Conservation (phyloP, 2,113 vertebrate species). For the Haemorhous mexicanus region DNA sequence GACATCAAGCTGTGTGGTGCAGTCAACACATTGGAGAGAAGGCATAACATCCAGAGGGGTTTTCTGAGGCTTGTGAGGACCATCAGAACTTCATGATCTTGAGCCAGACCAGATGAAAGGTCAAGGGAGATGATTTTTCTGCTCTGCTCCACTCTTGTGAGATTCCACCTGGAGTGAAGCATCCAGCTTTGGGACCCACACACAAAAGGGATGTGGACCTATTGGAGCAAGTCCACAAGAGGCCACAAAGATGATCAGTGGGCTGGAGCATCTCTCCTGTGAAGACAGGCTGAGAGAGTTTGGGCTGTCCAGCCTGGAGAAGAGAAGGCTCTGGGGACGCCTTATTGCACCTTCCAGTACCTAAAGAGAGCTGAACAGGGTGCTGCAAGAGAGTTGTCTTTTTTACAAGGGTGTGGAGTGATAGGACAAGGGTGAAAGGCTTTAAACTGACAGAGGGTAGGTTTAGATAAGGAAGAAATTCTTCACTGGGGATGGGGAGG, state of each 20-base stretch:
- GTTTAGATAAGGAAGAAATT: not conserved
- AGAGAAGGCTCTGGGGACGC: not conserved
- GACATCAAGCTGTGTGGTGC: not conserved
- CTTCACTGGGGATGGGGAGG: not conserved
- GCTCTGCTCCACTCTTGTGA: not conserved
- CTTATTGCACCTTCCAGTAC: not conserved
- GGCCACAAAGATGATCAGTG: not conserved
- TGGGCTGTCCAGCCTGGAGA: not conserved
- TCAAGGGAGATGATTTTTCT: not conserved
- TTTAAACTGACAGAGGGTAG: not conserved
- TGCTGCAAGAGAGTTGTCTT: not conserved
- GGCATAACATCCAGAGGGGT: no score
- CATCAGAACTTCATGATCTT: not conserved
- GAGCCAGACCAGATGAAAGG: not conserved
- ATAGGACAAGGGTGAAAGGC: not conserved
- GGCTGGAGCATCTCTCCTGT: no score
- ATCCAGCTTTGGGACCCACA: not conserved
- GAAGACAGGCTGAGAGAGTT: not conserved
- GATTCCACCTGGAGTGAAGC: not conserved
- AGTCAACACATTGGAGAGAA: not conserved
- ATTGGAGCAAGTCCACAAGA: not conserved
- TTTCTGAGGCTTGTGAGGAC: not conserved
- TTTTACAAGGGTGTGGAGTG: not conserved
- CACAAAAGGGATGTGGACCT: not conserved
- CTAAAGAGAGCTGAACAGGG: not conserved